Evolutionary conservation across 2,797 vertebrate genomes (phyloP), one percentile per base, ranked within the genome.

Genomic region (Ctenochaetus hawaiiensis): DNA sequence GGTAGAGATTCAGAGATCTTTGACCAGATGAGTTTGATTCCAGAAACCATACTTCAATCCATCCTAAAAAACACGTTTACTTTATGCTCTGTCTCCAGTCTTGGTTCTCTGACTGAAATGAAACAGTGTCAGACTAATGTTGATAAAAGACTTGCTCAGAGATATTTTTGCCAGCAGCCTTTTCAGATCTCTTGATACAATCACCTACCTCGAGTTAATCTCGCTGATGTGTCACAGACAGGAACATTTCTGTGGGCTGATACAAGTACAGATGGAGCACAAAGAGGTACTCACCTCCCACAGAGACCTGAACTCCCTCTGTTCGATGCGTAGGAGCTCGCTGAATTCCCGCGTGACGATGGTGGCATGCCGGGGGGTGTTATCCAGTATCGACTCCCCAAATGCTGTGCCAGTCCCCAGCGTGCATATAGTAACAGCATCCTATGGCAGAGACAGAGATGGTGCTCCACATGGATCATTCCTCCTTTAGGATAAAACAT

Each of bases 351-450:
- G 93, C 8, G 98, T 99, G 86, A 99, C 96, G 1, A 99, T 98
- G 82, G 98, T 99, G 12, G 98, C 98, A 83, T 98, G 98, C 69
- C 98, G 96, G 43, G 98, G 98, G 1, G 97, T 98, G 92, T 99
- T 98, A 91, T 99, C 97, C 92, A 99, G 93, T 90, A 99, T 97
- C 14, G 98, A 99, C 93, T 99, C 98, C 91, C 98, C 98, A 77
- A 99, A 99, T 39, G 98, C 97, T 0, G 97, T 98, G 84, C 98
- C 98, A 12, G 96, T 94, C 72, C 97, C 97, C 94, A 99, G 91
- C 1, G 97, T 99, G 84, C 98, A 99, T 90, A 99, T 98, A 60
- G 96, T 97, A 90, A 98, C 97, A 4, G 97, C 97, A 94, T 99
- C 98, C 98, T 99, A 80, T 60, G 73, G 86, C 63, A 79, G 49